Percentiles rank a stretch among this genome's conserved stretches.
Conservation (phyloP, 2,113 vertebrate species). For the Bambusicola thoracicus region DNA sequence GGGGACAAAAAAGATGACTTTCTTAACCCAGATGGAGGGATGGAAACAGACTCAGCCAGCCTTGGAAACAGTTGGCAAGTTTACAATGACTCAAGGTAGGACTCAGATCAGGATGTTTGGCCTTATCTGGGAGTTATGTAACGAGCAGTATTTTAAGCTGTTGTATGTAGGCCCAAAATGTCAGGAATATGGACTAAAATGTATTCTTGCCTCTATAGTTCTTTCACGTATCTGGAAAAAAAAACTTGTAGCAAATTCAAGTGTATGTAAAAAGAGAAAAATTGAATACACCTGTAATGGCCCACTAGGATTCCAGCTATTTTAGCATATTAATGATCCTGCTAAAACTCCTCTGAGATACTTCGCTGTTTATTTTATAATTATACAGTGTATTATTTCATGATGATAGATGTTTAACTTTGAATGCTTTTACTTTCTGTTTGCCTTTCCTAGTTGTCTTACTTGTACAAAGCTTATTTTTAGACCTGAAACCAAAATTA, state of each 20-base stretch:
- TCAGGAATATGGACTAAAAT: not conserved
- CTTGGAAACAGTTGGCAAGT: conserved; percentile 77
- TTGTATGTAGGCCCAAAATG: not conserved
- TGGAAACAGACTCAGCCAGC: conserved; percentile 62
- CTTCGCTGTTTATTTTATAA: not conserved
- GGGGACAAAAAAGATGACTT: conserved; percentile 66
- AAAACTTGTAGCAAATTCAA: not conserved
- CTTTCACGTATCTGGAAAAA: not conserved
- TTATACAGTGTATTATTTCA: not conserved
- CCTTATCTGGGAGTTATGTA: not conserved
- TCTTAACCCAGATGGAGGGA: conserved; percentile 68
- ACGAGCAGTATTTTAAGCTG: not conserved
- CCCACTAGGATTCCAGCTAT: not conserved
- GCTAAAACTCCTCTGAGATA: not conserved
- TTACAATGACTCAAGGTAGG: conserved; percentile 69
- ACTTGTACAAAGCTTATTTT: not conserved
- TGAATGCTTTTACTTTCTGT: not conserved
- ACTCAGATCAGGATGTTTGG: not conserved
- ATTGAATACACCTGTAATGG: not conserved
- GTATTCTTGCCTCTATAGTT: not conserved
- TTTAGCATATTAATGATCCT: not conserved
- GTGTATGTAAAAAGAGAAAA: not conserved
- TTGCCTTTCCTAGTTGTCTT: not conserved
- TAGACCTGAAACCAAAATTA: not conserved
- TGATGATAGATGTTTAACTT: not conserved